These are phyloP conservation scores for Paramormyrops kingsleyae DNA, from an alignment of 2,113 vertebrate species.

Conservation along the genomic window DNA sequence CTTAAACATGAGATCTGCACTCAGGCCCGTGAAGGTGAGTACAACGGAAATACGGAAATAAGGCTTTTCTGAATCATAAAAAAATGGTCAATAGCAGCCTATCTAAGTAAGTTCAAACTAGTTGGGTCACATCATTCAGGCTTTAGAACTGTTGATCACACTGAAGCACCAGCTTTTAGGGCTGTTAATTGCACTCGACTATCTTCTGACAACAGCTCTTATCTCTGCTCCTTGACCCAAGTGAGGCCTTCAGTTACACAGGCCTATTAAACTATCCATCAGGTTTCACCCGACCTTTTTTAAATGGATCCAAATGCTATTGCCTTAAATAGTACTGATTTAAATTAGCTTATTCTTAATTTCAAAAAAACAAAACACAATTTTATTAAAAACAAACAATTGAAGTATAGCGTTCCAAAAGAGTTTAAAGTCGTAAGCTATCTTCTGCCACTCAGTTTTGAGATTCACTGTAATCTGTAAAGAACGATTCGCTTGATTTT, in stretches of 20 bases:
- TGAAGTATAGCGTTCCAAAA: neutral
- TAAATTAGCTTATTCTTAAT: neutral
- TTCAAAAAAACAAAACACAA: neutral
- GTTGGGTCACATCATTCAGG: neutral
- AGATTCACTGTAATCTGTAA: neutral
- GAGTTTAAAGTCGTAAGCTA: neutral
- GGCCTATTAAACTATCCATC: neutral
- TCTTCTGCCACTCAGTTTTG: neutral
- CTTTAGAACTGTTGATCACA: neutral
- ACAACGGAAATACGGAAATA: neutral
- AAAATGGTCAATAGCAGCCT: neutral
- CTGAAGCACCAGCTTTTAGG: neutral
- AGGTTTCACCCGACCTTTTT: neutral
- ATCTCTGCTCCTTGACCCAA: conserved; percentile 10
- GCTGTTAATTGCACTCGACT: conserved; percentile 1
- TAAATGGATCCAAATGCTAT: neutral
- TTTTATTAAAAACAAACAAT: neutral
- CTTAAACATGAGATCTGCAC: neutral
- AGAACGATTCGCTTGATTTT: neutral
- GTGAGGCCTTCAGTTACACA: neutral
- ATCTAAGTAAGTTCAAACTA: neutral
- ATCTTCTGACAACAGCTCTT: conserved; percentile 14
- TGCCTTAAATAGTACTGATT: neutral
- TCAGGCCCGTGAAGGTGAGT: neutral
- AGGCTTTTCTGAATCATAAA: neutral